These are phyloP conservation scores for Papilio polyxenes DNA, from an alignment of 1,140 invertebrate species.

Conservation along the genomic window DNA sequence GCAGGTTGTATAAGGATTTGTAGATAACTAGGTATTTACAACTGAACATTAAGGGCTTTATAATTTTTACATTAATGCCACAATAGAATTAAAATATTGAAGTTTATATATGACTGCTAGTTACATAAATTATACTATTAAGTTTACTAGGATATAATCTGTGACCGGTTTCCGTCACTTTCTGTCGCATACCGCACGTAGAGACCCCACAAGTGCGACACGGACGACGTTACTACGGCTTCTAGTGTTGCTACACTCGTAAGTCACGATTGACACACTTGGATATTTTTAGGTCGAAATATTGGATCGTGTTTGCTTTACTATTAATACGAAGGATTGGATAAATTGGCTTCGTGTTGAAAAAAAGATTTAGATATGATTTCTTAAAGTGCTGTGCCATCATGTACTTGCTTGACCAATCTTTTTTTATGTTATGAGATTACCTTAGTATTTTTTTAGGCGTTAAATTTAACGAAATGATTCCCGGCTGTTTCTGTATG, in stretches of 20 bases:
- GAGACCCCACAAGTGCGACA: slow-evolving; percentile 16
- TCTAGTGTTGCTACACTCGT: background rate
- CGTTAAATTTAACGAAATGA: too few relatives aligned
- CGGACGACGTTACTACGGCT: slow-evolving; percentile 7
- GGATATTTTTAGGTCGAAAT: slow-evolving; percentile 12
- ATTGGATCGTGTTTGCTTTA: background rate
- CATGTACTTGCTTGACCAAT: background rate
- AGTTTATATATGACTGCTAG: background rate
- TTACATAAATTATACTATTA: background rate
- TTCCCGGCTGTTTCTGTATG: too few relatives aligned
- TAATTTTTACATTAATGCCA: too few relatives aligned
- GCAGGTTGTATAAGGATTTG: too few relatives aligned
- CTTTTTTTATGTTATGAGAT: too few relatives aligned
- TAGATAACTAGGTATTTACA: too few relatives aligned
- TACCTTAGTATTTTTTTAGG: too few relatives aligned
- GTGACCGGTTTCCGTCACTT: background rate
- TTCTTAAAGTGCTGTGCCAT: background rate
- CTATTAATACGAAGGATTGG: background rate
- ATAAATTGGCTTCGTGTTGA: background rate
- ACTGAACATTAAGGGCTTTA: too few relatives aligned
- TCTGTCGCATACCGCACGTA: background rate
- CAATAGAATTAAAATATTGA: background rate
- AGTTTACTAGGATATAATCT: background rate
- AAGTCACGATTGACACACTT: slow-evolving; percentile 21
- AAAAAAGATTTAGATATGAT: background rate